These are phyloP conservation scores for Panulirus ornatus DNA, from an alignment of 1,140 invertebrate genomes.

Conservation along the genomic window DNA sequence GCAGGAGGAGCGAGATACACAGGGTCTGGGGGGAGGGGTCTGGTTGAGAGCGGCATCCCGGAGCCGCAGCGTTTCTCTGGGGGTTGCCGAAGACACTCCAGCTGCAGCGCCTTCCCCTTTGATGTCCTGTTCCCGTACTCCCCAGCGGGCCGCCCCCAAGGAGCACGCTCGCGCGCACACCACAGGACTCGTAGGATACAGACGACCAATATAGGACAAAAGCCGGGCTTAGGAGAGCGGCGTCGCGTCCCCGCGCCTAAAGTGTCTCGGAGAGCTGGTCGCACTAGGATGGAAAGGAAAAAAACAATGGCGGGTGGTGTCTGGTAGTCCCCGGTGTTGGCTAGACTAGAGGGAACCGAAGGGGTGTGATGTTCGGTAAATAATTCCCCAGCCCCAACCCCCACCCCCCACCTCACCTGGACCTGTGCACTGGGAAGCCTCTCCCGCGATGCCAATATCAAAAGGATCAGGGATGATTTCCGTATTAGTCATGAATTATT, in stretches of 20 bases:
- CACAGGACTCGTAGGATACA: conserved; percentile 27
- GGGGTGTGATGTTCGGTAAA: background rate
- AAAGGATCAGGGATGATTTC: no score
- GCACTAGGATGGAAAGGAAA: background rate
- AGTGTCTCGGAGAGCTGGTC: background rate
- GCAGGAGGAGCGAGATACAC: background rate
- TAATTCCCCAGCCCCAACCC: background rate
- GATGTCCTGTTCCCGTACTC: background rate
- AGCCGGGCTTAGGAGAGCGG: background rate
- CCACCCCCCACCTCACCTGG: no score
- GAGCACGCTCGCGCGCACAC: conserved; percentile 19
- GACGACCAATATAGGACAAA: conserved; percentile 23
- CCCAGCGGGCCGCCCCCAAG: background rate
- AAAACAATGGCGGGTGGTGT: background rate
- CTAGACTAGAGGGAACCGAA: background rate
- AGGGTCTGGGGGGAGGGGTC: background rate
- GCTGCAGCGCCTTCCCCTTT: background rate
- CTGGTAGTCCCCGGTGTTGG: background rate
- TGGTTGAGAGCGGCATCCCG: background rate
- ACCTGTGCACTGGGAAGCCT: no score
- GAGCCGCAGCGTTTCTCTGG: background rate
- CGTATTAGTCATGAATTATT: no score
- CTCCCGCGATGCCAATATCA: no score
- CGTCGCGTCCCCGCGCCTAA: background rate
- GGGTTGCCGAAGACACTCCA: background rate